These are phyloP conservation scores for Eulemur macaco DNA, from an alignment of 2,113 vertebrate genomes.

Conservation along the genomic window DNA sequence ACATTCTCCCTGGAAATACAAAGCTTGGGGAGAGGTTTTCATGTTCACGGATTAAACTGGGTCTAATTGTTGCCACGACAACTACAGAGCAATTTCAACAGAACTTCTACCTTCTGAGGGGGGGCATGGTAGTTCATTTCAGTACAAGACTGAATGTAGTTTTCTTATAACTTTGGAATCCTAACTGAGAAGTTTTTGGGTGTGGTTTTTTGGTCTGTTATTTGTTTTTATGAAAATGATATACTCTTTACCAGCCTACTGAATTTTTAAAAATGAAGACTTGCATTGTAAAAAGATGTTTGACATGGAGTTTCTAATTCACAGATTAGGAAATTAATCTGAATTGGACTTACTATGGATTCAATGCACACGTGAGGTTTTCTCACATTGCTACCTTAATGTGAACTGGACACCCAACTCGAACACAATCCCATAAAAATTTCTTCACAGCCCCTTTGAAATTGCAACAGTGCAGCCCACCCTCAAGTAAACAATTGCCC, in stretches of 20 bases:
- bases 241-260: slow-evolving; percentile 74
- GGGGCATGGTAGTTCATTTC: background rate
- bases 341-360: slow-evolving; percentile 73
- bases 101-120: background rate
- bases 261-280: slow-evolving; percentile 74
- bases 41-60: background rate
- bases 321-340: slow-evolving; percentile 68
- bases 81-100: background rate
- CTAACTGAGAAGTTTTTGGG: background rate
- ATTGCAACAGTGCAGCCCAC: slow-evolving; percentile 82
- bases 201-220: background rate
- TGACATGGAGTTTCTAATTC: slow-evolving; percentile 78
- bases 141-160: background rate
- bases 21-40: background rate
- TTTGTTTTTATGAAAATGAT: slow-evolving; percentile 35
- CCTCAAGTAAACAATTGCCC: slow-evolving; percentile 82
- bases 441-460: slow-evolving; percentile 81
- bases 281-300: slow-evolving; percentile 72
- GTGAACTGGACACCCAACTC: slow-evolving; percentile 58
- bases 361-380: slow-evolving; percentile 71
- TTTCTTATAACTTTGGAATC: background rate
- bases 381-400: slow-evolving; percentile 58
- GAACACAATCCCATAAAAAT: slow-evolving; percentile 81
- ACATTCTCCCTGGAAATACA: background rate
- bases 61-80: background rate